Evolutionary conservation across 2,113 vertebrate species (phyloP), one percentile per base, ranked within the genome.

Genomic region (Protobothrops flavoviridis): DNA sequence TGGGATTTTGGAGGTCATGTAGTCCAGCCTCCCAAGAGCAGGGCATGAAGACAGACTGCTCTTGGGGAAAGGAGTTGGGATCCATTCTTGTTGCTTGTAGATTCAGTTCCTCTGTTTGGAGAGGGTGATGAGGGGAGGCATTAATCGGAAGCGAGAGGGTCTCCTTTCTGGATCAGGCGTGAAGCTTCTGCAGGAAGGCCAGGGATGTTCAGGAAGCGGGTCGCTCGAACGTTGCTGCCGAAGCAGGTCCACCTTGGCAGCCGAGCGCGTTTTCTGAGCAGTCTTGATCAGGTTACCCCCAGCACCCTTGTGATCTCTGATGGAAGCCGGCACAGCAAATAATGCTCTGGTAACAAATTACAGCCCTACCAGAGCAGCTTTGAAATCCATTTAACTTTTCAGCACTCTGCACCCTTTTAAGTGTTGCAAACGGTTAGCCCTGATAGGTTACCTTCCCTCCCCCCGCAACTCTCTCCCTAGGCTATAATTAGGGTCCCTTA

Each of bases 401-500:
- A 23, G 95, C 92, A 95, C 97, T 97, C 96, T 94, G 2, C 93
- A 96, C 95, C 96, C 97, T 97, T 96, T 96, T 96, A 96, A 96
- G 94, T 7, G 53, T 94, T 97, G 89, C 93, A 5, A 96, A 95
- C 85, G 89, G 33, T 96, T 96, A 94, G 95, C 85, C 0, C 93
- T 97, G 97, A 97, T 97, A 97, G 97, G 97, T 97, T 98, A 97
- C 98, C 97, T 98, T 96, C 96, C 95, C 23, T 23, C 24, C n/a
- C 94, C 96, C 94, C 97, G 96, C 17, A 53, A 23, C 95, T 97
- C 95, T 97, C 96, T 97, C 98, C 94, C 94, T 92, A 94, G 98
- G 98, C 97, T 97, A 89, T 97, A 98, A 98, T 98, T 98, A 98
- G 97, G 96, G 97, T 98, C 97, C 97, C 98, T 98, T 98, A 97